phyloP scores from a whole-genome alignment of 2,113 vertebrate genomes.

The Camelus dromedarius region DNA sequence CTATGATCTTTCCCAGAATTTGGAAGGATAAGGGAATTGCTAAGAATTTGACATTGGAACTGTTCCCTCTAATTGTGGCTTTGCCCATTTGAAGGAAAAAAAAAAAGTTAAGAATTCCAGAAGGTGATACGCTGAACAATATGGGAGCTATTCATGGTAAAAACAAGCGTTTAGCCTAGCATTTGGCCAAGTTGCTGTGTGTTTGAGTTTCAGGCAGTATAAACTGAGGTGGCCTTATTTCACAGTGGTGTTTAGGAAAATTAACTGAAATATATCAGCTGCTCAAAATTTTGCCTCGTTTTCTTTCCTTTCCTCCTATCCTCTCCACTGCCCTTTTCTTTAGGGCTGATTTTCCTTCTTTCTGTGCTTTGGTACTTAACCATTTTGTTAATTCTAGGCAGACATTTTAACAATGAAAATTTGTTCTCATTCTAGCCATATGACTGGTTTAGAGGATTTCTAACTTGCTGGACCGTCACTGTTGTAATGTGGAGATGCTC shows the following conservation, averaged over 20 bases:
- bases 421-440: neutral
- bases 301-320: neutral
- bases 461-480: neutral
- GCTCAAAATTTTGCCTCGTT: neutral
- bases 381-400: neutral
- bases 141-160: constrained; percentile 81
- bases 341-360: neutral
- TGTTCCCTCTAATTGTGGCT: constrained; percentile 86
- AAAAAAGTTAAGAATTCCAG: constrained; percentile 78
- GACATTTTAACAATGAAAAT: neutral
- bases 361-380: constrained; percentile 34
- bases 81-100: constrained; percentile 74
- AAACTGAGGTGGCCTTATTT: constrained; percentile 62
- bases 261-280: constrained; percentile 33
- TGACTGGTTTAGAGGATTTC: neutral
- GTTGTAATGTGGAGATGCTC: neutral
- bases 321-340: neutral
- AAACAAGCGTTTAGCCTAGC: constrained; percentile 81
- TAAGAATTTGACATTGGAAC: constrained; percentile 85
- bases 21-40: constrained; percentile 85
- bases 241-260: constrained; percentile 58
- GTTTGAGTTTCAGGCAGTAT: constrained; percentile 62
- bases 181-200: constrained; percentile 6
- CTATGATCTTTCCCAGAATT: constrained; percentile 87
- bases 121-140: constrained; percentile 85